Percentiles rank a stretch among this genome's conserved stretches.
These are phyloP conservation scores for Onychorhynchus coronatus DNA, from an alignment of 2,113 vertebrate genomes.

Conservation along the genomic window DNA sequence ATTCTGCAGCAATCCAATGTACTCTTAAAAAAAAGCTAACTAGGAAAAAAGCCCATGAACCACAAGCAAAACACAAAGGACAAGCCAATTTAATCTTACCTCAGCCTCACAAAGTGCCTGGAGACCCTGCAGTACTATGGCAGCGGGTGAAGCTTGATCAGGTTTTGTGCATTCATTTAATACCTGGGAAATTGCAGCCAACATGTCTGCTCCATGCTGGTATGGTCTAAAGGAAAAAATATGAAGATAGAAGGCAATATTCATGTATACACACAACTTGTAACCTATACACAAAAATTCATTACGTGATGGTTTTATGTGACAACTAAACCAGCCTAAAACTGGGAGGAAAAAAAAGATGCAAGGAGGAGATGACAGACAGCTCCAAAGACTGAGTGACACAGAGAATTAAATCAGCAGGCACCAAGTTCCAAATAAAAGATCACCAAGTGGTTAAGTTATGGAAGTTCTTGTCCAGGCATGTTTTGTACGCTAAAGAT, in stretches of 20 bases:
- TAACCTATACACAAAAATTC: neutral
- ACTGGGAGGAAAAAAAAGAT: neutral
- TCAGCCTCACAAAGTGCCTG: conserved; percentile 90
- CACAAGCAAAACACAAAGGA: neutral
- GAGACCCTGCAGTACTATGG: conserved; percentile 88
- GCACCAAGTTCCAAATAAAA: neutral
- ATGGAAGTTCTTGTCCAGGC: neutral
- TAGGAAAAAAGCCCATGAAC: neutral
- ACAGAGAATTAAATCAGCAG: neutral
- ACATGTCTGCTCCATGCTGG: conserved; percentile 95
- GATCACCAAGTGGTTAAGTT: neutral
- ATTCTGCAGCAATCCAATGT: neutral
- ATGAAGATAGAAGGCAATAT: neutral
- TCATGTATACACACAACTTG: neutral
- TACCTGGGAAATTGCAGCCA: conserved; percentile 86
- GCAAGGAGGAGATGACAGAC: neutral
- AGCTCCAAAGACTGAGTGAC: neutral
- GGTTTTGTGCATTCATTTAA: conserved; percentile 83
- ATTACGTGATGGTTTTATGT: neutral
- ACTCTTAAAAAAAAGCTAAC: neutral
- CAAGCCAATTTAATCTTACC: conserved; percentile 68
- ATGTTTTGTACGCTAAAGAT: neutral
- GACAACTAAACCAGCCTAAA: neutral
- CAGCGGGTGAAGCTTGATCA: conserved; percentile 87
- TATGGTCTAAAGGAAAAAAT: conserved; percentile 80